A percentile compares a stretch with the other conserved stretches of the same genome.
phyloP scores from a whole-genome alignment of 30 jellyfish, hydroid and myxozoan species.

The Turritopsis dohrnii region DNA sequence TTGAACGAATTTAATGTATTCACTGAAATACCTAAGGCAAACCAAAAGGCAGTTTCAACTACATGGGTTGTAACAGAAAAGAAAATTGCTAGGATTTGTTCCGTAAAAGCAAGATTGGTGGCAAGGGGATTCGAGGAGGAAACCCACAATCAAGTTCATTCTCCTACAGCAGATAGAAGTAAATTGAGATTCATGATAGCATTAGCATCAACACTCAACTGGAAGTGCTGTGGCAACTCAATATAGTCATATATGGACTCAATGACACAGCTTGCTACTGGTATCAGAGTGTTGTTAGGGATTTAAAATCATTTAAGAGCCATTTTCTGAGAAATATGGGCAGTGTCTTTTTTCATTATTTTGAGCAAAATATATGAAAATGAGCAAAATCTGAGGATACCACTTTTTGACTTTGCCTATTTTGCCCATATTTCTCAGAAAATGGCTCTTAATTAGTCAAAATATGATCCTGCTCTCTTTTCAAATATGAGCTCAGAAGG shows the following conservation, averaged over 20 bases:
- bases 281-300: slow-evolving; percentile 32
- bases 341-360: no score
- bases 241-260: slow-evolving; percentile 35
- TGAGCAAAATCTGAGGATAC: no score
- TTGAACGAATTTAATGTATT: slow-evolving; percentile 11
- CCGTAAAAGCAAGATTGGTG: slow-evolving; percentile 34
- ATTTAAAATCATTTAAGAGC: slow-evolving; percentile 15
- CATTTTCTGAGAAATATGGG: no score
- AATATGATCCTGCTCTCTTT: slow-evolving; percentile 28
- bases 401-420: no score
- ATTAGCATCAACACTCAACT: not conserved
- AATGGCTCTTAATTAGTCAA: no score
- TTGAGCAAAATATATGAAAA: no score
- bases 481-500: not conserved
- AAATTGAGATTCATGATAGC: slow-evolving; percentile 10
- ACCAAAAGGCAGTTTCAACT: not conserved
- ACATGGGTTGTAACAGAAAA: slow-evolving; percentile 28
- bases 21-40: slow-evolving; percentile 18
- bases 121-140: slow-evolving; percentile 40
- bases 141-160: not conserved
- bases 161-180: slow-evolving; percentile 20
- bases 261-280: slow-evolving; percentile 31
- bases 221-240: slow-evolving; percentile 42
- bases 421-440: no score
- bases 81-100: slow-evolving; percentile 8